phyloP scores from a whole-genome alignment of 2,888 invertebrate species.

The Trissolcus japonicus region DNA sequence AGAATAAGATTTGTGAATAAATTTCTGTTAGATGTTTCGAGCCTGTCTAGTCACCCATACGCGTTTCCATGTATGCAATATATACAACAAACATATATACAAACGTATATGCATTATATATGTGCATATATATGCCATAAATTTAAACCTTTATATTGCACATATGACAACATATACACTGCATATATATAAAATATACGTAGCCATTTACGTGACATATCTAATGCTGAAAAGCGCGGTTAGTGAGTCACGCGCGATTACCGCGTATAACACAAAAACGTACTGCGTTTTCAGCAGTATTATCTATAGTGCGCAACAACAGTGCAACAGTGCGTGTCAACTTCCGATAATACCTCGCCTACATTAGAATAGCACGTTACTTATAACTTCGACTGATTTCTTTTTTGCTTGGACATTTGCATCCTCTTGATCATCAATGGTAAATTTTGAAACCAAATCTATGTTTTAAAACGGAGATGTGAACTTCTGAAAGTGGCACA shows the following conservation, averaged over 20 bases:
- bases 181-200: no score
- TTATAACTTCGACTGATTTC: not conserved
- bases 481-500: slow-evolving; percentile 1
- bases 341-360: slow-evolving; percentile 31
- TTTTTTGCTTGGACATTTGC: not conserved
- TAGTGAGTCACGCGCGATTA: slow-evolving; percentile 29
- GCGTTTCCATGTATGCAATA: no score
- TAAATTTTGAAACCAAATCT: no score
- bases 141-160: no score
- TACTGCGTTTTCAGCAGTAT: slow-evolving; percentile 17
- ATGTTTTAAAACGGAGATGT: not conserved
- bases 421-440: not conserved
- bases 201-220: no score
- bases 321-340: slow-evolving; percentile 41
- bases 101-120: no score
- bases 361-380: slow-evolving; percentile 13
- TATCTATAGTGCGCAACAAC: slow-evolving; percentile 45
- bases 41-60: no score
- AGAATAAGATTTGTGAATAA: no score
- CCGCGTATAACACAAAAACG: slow-evolving; percentile 24
- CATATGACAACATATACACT: no score
- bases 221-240: slow-evolving; percentile 2
- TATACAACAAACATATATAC: no score
- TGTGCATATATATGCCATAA: no score
- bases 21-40: no score